These are phyloP conservation scores for Schizaphis graminum DNA, from an alignment of 2,888 invertebrate genomes.

Conservation along the genomic window DNA sequence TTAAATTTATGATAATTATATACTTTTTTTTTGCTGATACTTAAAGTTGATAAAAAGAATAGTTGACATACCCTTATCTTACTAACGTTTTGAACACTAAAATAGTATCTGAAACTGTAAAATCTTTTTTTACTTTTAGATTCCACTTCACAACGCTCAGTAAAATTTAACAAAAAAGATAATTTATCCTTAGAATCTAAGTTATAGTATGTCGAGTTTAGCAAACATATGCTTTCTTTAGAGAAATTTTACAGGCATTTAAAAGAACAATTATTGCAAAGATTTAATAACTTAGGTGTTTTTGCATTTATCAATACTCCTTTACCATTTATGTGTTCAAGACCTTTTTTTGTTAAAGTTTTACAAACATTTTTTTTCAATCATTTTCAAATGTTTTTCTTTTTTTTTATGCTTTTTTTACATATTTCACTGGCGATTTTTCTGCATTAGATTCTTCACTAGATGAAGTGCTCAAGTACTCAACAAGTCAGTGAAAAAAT, in stretches of 20 bases:
- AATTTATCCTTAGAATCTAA: conserved; percentile 1
- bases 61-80: conserved; percentile 12
- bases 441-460: too few species aligned
- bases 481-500: too few species aligned
- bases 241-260: not conserved
- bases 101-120: conserved; percentile 4
- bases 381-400: not conserved
- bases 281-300: too few species aligned
- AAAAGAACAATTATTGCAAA: conserved; percentile 5
- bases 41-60: too few species aligned
- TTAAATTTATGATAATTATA: too few species aligned
- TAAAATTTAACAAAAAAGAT: conserved; percentile 12
- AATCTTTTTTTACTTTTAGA: not conserved
- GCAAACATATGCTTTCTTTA: not conserved
- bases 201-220: not conserved
- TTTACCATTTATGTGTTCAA: too few species aligned
- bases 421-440: too few species aligned
- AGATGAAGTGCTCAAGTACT: too few species aligned
- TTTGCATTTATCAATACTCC: too few species aligned
- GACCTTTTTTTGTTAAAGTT: not conserved
- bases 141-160: not conserved
- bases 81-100: not conserved
- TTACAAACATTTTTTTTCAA: not conserved
- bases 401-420: not conserved
- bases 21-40: too few species aligned